Percentiles rank a stretch among this genome's conserved stretches.
phyloP scores from a whole-genome alignment of 2,888 invertebrate genomes.

The Thymelicus sylvestris region DNA sequence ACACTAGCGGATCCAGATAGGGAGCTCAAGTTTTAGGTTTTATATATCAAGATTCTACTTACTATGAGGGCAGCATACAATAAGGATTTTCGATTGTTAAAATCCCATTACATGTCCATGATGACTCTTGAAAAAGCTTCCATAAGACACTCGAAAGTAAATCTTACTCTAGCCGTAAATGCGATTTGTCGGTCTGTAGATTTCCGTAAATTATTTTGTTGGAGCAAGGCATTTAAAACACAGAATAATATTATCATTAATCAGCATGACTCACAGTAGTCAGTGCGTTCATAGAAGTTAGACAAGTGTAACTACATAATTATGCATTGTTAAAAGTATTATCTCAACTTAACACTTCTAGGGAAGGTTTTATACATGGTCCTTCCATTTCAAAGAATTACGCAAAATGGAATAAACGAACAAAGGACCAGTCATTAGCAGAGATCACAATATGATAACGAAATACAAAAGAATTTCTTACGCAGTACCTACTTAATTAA shows the following conservation, averaged over 20 bases:
- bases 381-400: constrained; percentile 29
- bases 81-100: too few species aligned
- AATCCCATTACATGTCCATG: too few species aligned
- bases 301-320: not conserved
- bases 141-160: too few species aligned
- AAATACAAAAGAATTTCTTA: constrained; percentile 49
- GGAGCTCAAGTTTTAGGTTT: too few species aligned
- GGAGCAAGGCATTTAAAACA: not conserved
- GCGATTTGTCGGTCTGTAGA: too few species aligned
- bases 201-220: not conserved
- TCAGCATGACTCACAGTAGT: not conserved
- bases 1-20: too few species aligned
- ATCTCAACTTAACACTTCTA: constrained; percentile 27
- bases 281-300: not conserved
- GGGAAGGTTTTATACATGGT: constrained; percentile 7
- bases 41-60: too few species aligned
- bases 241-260: not conserved
- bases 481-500: constrained; percentile 57
- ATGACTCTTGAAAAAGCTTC: too few species aligned
- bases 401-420: constrained; percentile 40
- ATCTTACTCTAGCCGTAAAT: too few species aligned
- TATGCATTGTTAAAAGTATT: constrained; percentile 6
- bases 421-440: constrained; percentile 48
- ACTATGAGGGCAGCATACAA: too few species aligned
- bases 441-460: constrained; percentile 53